Base-by-base conservation (phyloP, 2,888 invertebrate species). In the Latheticus oryzae region DNA sequence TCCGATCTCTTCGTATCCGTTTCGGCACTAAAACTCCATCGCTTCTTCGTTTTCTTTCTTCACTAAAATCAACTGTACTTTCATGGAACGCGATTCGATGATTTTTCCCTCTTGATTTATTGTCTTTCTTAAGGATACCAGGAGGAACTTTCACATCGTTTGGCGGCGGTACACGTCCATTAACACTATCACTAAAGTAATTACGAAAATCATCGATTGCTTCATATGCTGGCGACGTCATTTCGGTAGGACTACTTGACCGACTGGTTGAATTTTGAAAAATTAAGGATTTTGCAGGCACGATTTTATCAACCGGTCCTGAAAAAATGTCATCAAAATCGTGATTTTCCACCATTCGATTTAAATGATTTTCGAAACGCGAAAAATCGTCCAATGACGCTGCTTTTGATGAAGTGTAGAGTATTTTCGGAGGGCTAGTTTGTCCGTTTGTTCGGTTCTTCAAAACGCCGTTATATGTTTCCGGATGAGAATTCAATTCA, bases 191-290 rank as follows among this genome's bases (percentile, higher is more conserved):
- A 19, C 42, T 55, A 13, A 50, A 61, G 23, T 57, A 62, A 11
- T 32, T 55, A 5, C 24, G 32, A 23, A 65, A 65, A 58, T 65
- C 64, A 33, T 61, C 59, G 2, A 62, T 60, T n/a, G 24, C 50
- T 43, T 67, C 67, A 40, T 54, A 67, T 1, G 53, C 48, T 0
- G 67, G 67, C 1, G 68, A 69, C 5, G 50, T 37, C 55, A 55
- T 47, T 16, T 58, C 60, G 1, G 48, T 58, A 3, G 60, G 60
- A 54, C 60, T 61, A 17, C 45, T 54, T 5, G 60, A 57, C n/a
- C 48, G 47, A 11, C 57, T 54, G 16, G 11, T 37, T 4, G 33
- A 7, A n/a, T n/a, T n/a, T n/a, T n/a, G n/a, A n/a, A n/a, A 24
- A 12, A 51, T 45, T 19, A 33, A 45, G 24, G 15, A 28, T 21